Evolutionary conservation across 1,140 invertebrate species (phyloP), one percentile per base, ranked within the genome.

Genomic region (Zaprionus davidi): DNA sequence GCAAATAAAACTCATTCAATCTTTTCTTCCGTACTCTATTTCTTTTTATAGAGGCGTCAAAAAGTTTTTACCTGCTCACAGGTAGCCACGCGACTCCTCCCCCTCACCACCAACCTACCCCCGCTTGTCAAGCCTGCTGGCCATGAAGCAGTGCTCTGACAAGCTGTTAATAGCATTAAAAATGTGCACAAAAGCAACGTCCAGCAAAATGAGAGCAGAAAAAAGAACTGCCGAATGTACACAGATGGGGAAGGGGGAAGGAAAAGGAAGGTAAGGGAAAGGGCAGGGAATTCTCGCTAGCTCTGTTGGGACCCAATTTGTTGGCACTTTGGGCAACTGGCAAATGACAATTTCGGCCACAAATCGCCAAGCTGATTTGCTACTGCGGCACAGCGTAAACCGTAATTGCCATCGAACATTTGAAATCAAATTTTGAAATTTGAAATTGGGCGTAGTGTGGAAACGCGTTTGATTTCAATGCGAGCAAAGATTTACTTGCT

Each of bases 91-190:
- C 7, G 44, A 7, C 17, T 12, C 17, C 17, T 20, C 2, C 46
- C 46, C 44, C 44, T 17, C 44, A n/a, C 17, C 17, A 2, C 7
- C 7, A 3, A 2, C 7, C 6, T 6, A 71, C 20, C 20, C 17
- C 20, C 7, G 2, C 64, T 70, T 75, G 64, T 59, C 68, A 65
- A 66, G 76, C 6, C n/a, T 13, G 38, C 78, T 82, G 80, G 71
- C 76, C 71, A 71, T 71, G 76, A 59, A 34, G 76, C 20, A 24
- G 67, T 36, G 12, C 80, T 71, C 76, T 76, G 81, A 74, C 62
- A 71, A 81, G 82, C 78, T 78, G 81, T 78, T 81, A 84, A 84
- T 85, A 76, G 78, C 78, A 78, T 75, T 84, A 78, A 84, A 84
- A 84, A 84, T 34, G 36, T 62, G 55, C 69, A 67, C 74, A 72